A percentile compares a stretch with the other conserved stretches of the same genome.
These are phyloP conservation scores for Rhodinocichla rosea DNA, from an alignment of 2,113 vertebrate genomes.

Conservation along the genomic window DNA sequence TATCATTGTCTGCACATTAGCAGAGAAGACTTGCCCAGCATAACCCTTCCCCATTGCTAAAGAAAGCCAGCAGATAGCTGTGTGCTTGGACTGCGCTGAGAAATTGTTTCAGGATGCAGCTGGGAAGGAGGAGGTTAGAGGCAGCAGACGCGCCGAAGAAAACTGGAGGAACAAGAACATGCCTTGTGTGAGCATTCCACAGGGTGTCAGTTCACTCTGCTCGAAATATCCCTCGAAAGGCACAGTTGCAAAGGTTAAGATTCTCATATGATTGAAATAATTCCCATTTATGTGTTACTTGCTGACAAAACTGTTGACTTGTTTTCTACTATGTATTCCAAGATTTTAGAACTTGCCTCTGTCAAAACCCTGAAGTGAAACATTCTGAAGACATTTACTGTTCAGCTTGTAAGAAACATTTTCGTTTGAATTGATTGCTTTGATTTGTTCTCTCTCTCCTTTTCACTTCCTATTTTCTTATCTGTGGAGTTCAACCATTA, in stretches of 20 bases:
- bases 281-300: slow-evolving; percentile 21
- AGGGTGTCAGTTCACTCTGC: not conserved
- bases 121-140: not conserved
- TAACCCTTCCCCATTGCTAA: not conserved
- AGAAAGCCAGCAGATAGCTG: not conserved
- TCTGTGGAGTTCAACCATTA: not conserved
- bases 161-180: not conserved
- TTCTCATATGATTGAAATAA: slow-evolving; percentile 25
- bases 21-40: not conserved
- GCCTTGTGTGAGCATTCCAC: not conserved
- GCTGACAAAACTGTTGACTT: slow-evolving; percentile 44
- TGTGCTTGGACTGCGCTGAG: not conserved
- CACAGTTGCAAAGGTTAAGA: slow-evolving; percentile 32
- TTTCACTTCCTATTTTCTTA: slow-evolving; percentile 28
- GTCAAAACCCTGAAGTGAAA: not conserved
- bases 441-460: slow-evolving; percentile 19
- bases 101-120: not conserved
- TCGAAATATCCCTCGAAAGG: slow-evolving; percentile 16
- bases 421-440: slow-evolving; percentile 1
- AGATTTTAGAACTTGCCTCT: slow-evolving; percentile 9
- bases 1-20: not conserved
- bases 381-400: slow-evolving; percentile 11
- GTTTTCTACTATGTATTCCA: slow-evolving; percentile 6
- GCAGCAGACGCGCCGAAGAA: not conserved
- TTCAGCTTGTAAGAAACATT: not conserved